Base-by-base conservation (phyloP, 2,888 invertebrate genomes). In the Apodemia duryi region DNA sequence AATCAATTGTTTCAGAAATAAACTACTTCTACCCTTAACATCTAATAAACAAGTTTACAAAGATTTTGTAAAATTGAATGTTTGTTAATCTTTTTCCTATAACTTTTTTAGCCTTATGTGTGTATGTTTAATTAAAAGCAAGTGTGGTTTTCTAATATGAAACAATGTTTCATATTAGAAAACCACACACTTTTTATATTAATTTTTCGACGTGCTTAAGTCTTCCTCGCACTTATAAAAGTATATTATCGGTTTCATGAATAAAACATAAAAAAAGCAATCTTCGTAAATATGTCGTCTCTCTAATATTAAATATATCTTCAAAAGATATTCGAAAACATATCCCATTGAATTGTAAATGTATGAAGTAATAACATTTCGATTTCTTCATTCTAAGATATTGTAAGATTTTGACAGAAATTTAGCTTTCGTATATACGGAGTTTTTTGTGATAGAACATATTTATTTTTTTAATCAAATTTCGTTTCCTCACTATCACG, bases 281-380 rank as follows among this genome's bases (percentile, higher is more conserved):
- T 57, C 57, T 57, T 57, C 57, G 57, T 57, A 57, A 57, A 57
- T 57, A 57, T 57, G 57, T 57, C 32, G 57, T 57, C 57, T 57
- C 11, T 57, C 29, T 52, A 28, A 57, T 57, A 57, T 57, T 29
- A 57, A 32, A 57, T 57, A 57, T 57, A 29, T 28, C 52, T 57
- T 57, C 57, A 57, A 57, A 57, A 57, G 57, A 57, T 57, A 57
- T 29, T 57, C 57, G 57, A 57, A 60, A 60, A 21, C n/a, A 51
- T 35, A 60, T 60, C 28, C 2, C 57, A 60, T 60, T 60, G 57
- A 60, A 60, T 60, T 60, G 57, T 60, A 60, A 60, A 60, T 60
- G 7, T 35, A 60, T 60, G 35, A 60, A 60, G 32, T 60, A 60
- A 60, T 60, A 60, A 32, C n/a, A 32, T 60, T 60, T 60, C 57